phyloP scores from a whole-genome alignment of 2,113 vertebrate species.

The Heterochromis multidens region DNA sequence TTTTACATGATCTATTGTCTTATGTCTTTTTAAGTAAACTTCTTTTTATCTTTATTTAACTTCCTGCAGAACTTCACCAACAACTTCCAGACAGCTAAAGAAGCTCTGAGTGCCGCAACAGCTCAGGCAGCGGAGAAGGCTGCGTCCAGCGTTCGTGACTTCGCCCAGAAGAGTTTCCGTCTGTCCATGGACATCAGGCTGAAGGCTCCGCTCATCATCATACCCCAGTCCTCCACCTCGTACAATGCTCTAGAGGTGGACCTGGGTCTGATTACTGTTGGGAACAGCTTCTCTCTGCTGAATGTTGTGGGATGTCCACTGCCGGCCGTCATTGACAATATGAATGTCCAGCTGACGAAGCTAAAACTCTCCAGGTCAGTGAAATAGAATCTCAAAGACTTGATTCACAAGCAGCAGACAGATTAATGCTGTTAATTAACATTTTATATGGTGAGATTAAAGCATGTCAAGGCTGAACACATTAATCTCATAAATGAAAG shows the following conservation, averaged over 20 bases:
- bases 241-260: conserved; percentile 84
- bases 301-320: conserved; percentile 73
- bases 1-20: background rate
- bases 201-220: conserved; percentile 90
- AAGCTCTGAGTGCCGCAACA: conserved; percentile 85
- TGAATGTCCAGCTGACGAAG: conserved; percentile 85
- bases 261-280: conserved; percentile 87
- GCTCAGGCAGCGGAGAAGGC: conserved; percentile 90
- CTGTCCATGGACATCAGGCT: conserved; percentile 83
- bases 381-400: background rate
- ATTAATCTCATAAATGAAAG: background rate
- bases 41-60: background rate
- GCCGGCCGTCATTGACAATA: conserved; percentile 86
- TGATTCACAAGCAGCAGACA: background rate
- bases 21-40: background rate
- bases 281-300: conserved; percentile 83
- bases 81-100: conserved; percentile 88
- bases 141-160: conserved; percentile 86
- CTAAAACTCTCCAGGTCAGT: conserved; percentile 88
- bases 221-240: conserved; percentile 89
- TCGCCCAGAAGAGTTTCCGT: conserved; percentile 89
- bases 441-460: background rate
- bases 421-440: background rate
- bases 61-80: conserved; percentile 84
- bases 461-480: background rate